These are phyloP conservation scores for Lasaia peninsularis DNA, from an alignment of 1,140 invertebrate species.

Conservation along the genomic window DNA sequence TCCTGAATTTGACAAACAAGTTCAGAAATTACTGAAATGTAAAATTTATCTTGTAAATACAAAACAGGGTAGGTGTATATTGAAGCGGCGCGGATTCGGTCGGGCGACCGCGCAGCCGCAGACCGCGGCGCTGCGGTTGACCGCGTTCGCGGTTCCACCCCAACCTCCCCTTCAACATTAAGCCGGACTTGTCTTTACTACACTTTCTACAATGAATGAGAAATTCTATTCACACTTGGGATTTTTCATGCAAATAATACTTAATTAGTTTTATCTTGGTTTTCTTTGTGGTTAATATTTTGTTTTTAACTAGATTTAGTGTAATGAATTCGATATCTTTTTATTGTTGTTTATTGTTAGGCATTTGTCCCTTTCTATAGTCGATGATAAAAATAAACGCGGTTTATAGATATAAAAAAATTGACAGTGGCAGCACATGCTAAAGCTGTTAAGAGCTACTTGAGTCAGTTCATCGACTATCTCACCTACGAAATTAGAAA, in stretches of 20 bases:
- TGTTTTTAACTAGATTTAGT: too few relatives aligned
- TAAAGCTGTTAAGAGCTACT: too few relatives aligned
- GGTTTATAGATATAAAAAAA: too few relatives aligned
- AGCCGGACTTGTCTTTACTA: constrained; percentile 42
- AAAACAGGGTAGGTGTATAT: constrained; percentile 23
- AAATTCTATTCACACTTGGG: constrained; percentile 16
- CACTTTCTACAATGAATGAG: constrained; percentile 22
- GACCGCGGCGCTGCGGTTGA: constrained; percentile 35
- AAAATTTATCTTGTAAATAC: constrained; percentile 30
- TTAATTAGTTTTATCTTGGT: constrained; percentile 3
- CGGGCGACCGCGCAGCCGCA: constrained; percentile 29
- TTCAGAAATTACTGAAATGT: constrained; percentile 19
- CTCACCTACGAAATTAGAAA: too few relatives aligned
- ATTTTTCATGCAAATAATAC: constrained; percentile 13
- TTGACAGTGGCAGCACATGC: too few relatives aligned
- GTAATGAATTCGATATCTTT: too few relatives aligned
- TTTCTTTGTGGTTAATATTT: neutral
- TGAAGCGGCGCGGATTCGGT: constrained; percentile 30
- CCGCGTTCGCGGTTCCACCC: constrained; percentile 32
- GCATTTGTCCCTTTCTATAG: too few relatives aligned
- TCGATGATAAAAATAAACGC: too few relatives aligned
- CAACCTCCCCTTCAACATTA: constrained; percentile 33
- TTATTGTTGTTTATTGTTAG: too few relatives aligned
- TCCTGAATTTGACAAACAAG: neutral
- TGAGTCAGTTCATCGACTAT: too few relatives aligned